Percentiles rank a stretch among this genome's conserved stretches.
These are phyloP conservation scores for Stercorarius parasiticus DNA, from an alignment of 2,113 vertebrate genomes.

Conservation along the genomic window DNA sequence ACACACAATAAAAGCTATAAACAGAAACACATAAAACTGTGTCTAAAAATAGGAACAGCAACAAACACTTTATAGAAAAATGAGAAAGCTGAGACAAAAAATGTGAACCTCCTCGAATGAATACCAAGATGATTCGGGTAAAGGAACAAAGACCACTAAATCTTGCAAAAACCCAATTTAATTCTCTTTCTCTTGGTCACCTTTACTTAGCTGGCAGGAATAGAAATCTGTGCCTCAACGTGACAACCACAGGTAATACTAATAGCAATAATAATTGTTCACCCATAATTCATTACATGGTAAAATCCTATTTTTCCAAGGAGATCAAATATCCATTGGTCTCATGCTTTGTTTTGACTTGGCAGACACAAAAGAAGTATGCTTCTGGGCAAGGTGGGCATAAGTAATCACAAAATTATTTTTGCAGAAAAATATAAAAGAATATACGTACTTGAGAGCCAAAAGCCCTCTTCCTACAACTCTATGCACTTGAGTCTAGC, in stretches of 20 bases:
- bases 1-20: background rate
- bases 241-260: background rate
- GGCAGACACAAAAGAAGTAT: background rate
- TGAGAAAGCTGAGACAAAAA: background rate
- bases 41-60: background rate
- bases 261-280: background rate
- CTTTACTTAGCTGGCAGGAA: background rate
- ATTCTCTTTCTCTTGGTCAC: background rate
- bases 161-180: background rate
- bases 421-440: background rate
- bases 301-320: background rate
- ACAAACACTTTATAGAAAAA: background rate
- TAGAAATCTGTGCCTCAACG: background rate
- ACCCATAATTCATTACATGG: background rate
- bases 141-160: background rate
- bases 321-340: background rate
- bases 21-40: background rate
- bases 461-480: background rate
- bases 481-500: background rate
- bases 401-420: background rate
- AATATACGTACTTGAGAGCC: background rate
- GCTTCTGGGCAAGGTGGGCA: background rate
- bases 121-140: background rate
- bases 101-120: background rate
- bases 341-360: background rate